These are phyloP conservation scores for Halcyon leucocephala DNA, from an alignment of 2,797 vertebrate species.

Conservation along the genomic window DNA sequence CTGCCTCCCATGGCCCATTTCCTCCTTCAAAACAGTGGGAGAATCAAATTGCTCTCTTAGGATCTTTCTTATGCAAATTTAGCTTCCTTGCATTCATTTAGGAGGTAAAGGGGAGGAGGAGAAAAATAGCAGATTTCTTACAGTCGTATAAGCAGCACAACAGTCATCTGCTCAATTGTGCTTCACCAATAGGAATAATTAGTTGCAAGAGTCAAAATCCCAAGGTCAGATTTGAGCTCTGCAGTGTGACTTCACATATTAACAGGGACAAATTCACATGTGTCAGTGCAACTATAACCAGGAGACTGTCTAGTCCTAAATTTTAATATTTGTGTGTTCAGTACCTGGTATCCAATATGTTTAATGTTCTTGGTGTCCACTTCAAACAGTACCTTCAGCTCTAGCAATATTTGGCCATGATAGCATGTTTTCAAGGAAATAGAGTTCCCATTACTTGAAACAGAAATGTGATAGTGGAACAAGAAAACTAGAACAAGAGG, in stretches of 20 bases:
- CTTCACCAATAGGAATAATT: not conserved
- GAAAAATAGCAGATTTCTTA: not conserved
- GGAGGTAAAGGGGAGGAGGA: not conserved
- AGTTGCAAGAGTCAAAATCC: not conserved
- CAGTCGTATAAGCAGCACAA: not conserved
- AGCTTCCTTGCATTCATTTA: not conserved
- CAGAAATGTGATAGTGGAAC: not conserved
- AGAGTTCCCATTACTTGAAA: not conserved
- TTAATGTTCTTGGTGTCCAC: not conserved
- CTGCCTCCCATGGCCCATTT: not conserved
- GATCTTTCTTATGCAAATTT: not conserved
- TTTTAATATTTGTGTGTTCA: not conserved
- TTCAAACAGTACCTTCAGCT: not conserved
- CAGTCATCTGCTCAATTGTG: not conserved
- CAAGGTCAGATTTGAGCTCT: not conserved
- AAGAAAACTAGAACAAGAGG: not conserved
- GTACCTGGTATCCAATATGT: not conserved
- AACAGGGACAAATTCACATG: not conserved
- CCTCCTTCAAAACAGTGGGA: not conserved
- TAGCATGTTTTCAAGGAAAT: not conserved
- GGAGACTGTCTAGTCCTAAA: not conserved
- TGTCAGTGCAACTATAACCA: not conserved
- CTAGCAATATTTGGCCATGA: not conserved
- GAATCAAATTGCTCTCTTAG: not conserved
- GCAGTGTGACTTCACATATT: accelerated